These are phyloP conservation scores for Lymantria dispar DNA, from an alignment of 2,888 invertebrate genomes.

Conservation along the genomic window DNA sequence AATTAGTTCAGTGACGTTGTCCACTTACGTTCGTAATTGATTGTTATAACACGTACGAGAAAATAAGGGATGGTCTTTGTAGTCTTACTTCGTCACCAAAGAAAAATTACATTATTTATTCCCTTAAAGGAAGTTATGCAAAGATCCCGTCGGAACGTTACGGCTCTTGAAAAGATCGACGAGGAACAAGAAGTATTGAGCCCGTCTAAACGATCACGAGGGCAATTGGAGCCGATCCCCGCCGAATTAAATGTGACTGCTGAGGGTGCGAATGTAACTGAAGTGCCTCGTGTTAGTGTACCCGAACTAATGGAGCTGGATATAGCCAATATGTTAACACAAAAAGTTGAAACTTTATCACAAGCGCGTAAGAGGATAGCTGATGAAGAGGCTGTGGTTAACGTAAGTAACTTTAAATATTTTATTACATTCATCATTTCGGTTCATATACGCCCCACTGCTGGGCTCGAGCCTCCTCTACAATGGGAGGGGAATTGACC, in stretches of 20 bases:
- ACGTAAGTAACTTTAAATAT: background rate
- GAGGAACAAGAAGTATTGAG: conserved; percentile 34
- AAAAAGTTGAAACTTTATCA: conserved; percentile 45
- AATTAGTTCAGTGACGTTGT: too few relatives aligned
- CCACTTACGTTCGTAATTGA: too few relatives aligned
- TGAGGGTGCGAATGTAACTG: conserved; percentile 10
- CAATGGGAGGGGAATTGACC: too few relatives aligned
- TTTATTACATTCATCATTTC: too few relatives aligned
- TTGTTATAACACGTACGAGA: too few relatives aligned
- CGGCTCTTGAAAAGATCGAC: conserved; percentile 35
- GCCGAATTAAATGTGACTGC: conserved; percentile 24
- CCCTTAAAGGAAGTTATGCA: conserved; percentile 29
- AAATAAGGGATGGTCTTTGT: too few relatives aligned
- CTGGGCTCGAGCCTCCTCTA: too few relatives aligned
- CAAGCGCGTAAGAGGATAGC: conserved; percentile 34
- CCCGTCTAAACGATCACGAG: conserved; percentile 8
- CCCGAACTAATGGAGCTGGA: conserved; percentile 34
- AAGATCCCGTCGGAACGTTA: conserved; percentile 11
- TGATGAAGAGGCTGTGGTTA: background rate
- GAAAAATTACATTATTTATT: background rate
- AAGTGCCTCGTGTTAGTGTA: conserved; percentile 15
- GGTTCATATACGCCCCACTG: too few relatives aligned
- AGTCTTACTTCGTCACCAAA: too few relatives aligned
- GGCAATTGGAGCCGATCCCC: background rate
- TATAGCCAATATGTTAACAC: conserved; percentile 53